A percentile compares a stretch with the other conserved stretches of the same genome.
phyloP scores from a whole-genome alignment of 2,797 vertebrate genomes.

The Rhodeus uyekii region DNA sequence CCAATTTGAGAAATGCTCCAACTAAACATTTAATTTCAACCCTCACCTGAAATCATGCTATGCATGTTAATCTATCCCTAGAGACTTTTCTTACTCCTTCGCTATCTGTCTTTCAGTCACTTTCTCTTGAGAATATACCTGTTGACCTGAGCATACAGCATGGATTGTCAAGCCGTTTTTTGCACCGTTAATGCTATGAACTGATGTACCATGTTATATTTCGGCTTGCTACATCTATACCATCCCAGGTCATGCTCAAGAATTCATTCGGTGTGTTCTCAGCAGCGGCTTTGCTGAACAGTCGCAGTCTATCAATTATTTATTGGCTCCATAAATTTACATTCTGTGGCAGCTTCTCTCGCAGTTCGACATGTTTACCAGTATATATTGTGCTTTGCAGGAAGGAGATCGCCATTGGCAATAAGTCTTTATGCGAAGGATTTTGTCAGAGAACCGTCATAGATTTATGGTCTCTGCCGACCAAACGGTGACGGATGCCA shows the following conservation, averaged over 20 bases:
- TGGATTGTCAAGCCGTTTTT: too few relatives aligned
- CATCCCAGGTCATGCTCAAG: conserved; percentile 13
- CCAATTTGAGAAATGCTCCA: conserved; percentile 66
- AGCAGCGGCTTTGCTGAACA: conserved; percentile 46
- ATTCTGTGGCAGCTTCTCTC: conserved; percentile 47
- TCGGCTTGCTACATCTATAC: conserved; percentile 6
- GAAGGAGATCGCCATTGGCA: conserved; percentile 28
- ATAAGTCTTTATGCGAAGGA: conserved; percentile 24
- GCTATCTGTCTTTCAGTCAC: conserved; percentile 33
- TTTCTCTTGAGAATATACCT: conserved; percentile 38
- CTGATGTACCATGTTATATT: neutral
- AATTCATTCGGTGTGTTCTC: conserved; percentile 48
- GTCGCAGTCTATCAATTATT: conserved; percentile 59
- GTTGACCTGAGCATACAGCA: neutral
- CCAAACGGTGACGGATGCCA: conserved; percentile 35
- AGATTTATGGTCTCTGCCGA: conserved; percentile 42
- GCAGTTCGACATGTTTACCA: conserved; percentile 39
- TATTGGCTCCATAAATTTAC: conserved; percentile 60
- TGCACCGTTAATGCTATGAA: neutral
- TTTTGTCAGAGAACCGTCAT: conserved; percentile 32
- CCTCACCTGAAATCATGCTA: conserved; percentile 5
- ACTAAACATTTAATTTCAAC: conserved; percentile 75
- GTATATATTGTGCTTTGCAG: conserved; percentile 34
- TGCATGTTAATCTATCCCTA: conserved; percentile 69
- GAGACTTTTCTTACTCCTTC: conserved; percentile 39